A percentile compares a stretch with the other conserved stretches of the same genome.
These are phyloP conservation scores for Percopsis transmontana DNA, from an alignment of 2,113 vertebrate genomes.

Conservation along the genomic window DNA sequence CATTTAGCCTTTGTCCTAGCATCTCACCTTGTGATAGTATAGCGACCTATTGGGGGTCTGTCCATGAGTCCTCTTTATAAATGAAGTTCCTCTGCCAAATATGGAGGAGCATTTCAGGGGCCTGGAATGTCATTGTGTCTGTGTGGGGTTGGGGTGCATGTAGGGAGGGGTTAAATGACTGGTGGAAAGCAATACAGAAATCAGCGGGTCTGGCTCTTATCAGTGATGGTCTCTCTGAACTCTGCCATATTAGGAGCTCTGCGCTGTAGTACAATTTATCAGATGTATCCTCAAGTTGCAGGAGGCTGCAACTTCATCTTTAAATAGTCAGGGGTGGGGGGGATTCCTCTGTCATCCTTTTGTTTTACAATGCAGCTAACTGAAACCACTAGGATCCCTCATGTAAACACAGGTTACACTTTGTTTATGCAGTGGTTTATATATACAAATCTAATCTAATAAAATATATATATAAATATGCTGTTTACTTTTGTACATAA, in stretches of 20 bases:
- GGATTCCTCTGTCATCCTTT: constrained; percentile 52
- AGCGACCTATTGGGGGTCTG: constrained; percentile 59
- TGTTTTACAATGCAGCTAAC: constrained; percentile 27
- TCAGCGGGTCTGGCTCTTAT: constrained; percentile 64
- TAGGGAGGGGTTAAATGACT: constrained; percentile 60
- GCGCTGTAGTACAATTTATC: constrained; percentile 55
- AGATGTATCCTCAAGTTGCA: constrained; percentile 64
- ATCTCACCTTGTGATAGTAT: constrained; percentile 74
- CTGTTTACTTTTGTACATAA: too few species aligned
- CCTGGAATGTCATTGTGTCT: constrained; percentile 73
- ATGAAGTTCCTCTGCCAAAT: constrained; percentile 71
- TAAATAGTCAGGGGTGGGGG: constrained; percentile 62
- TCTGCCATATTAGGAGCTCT: constrained; percentile 68
- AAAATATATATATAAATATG: too few species aligned
- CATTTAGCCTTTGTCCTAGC: constrained; percentile 5
- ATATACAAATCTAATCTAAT: too few species aligned
- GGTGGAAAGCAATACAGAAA: constrained; percentile 67
- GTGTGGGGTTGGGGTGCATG: constrained; percentile 38
- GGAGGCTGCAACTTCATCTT: constrained; percentile 44
- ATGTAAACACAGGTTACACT: too few species aligned
- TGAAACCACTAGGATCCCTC: neutral
- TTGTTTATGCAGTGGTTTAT: too few species aligned
- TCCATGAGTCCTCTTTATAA: constrained; percentile 73
- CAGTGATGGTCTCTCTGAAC: constrained; percentile 50
- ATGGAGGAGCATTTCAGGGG: constrained; percentile 65